Conservation (phyloP, 1,140 invertebrate species). For the honey bee (Apis mellifera) region DNA sequence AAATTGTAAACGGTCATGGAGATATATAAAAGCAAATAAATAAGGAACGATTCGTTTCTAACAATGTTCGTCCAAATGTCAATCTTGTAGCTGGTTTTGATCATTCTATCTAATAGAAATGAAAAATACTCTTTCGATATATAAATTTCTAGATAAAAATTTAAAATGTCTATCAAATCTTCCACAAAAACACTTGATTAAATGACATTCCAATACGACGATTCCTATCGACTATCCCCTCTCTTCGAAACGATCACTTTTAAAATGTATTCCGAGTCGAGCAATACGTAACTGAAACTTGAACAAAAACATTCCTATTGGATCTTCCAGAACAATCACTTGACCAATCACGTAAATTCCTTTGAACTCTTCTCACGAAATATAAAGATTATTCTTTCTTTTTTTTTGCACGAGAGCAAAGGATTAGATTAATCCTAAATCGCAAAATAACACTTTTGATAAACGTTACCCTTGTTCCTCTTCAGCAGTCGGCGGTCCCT, state of each 20-base stretch:
- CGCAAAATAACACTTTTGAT: not conserved
- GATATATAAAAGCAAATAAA: conserved; percentile 12
- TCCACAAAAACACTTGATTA: not conserved
- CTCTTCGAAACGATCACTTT: not conserved
- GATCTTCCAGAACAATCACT: conserved; percentile 22
- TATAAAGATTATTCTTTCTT: not conserved
- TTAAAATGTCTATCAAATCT: not conserved
- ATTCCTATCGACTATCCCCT: conserved; percentile 7
- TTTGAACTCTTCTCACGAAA: not conserved
- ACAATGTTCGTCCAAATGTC: not conserved
- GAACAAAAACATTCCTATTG: conserved; percentile 1
- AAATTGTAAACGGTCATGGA: conserved; percentile 35
- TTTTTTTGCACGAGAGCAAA: not conserved
- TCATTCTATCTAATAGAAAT: not conserved
- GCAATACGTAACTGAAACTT: not conserved
- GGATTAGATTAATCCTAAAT: not conserved
- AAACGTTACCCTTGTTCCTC: conserved; percentile 72
- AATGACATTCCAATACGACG: conserved; percentile 15
- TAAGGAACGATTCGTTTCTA: not conserved
- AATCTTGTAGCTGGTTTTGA: not conserved
- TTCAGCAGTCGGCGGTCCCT: conserved; percentile 57
- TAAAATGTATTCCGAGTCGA: not conserved
- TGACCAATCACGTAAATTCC: not conserved
- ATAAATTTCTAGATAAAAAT: not conserved
- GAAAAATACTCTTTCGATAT: not conserved